Base-by-base conservation (phyloP, 2,113 vertebrate genomes). In the Amblyornis subalaris region DNA sequence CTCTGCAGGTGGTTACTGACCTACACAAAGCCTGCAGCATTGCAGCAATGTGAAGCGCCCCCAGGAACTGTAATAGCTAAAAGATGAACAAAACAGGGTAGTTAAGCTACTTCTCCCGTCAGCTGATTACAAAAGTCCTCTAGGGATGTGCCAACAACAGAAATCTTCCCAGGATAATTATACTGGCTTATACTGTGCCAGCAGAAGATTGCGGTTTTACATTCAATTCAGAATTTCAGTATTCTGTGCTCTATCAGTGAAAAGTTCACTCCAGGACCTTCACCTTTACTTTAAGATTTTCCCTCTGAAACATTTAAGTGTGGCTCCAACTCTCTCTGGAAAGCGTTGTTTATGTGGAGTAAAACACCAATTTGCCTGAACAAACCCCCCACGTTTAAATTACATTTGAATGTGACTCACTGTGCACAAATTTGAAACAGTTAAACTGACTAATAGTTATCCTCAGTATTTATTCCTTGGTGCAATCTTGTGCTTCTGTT, bases 81-180 rank as follows among this genome's bases (percentile, higher is more conserved):
- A 85, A 51, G 51, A 16, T 53, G 8, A 1, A 0, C n/a, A 42
- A 38, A 91, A 44, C 6, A 8, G 7, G 0, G 0, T 26, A 14
- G 16, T 24, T 60, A 65, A 83, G 66, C 33, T 72, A 18, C n/a
- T 10, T 71, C 26, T 76, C 51, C 40, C 20, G 33, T 33, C 22
- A 85, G 40, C 28, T 65, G 25, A 54, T 38, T 3, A 15, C 26
- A 19, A 19, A 71, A 89, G 47, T 74, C 19, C 61, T 86, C 48
- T 33, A 25, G 11, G 15, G 44, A 12, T 55, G 28, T 75, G 28
- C 12, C 33, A 62, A 25, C 3, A 78, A 36, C 36, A 95, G 89
- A 87, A 89, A 60, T 53, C 33, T 53, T 91, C 44, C 53, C 31
- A 31, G 40, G 29, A 21, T 26, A 71, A 47, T 72, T 23, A 24